Conservation (phyloP, 2,797 vertebrate species). For the Enteromius mattozi region DNA sequence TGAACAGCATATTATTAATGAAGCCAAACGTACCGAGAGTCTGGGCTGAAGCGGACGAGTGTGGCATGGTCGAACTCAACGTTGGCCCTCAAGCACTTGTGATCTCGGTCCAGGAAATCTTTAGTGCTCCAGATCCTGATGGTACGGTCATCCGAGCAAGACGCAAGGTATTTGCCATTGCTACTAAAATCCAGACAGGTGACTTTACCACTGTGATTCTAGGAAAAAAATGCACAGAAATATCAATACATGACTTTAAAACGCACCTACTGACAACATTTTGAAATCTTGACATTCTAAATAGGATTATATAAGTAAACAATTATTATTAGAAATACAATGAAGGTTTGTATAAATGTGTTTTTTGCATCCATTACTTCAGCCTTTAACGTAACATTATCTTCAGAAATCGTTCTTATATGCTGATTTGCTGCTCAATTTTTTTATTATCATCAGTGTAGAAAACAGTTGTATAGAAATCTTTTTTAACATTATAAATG, state of each 20-base stretch:
- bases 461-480: neutral
- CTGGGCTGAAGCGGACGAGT: constrained; percentile 90
- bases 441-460: neutral
- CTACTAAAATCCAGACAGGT: constrained; percentile 94
- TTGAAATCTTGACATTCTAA: neutral
- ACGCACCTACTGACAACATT: neutral
- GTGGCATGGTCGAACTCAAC: constrained; percentile 90
- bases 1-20: neutral
- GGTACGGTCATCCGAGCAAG: constrained; percentile 91
- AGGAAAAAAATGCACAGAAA: neutral
- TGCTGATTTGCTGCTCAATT: neutral
- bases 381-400: neutral
- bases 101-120: constrained; percentile 88
- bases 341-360: neutral
- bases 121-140: constrained; percentile 95
- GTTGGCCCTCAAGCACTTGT: constrained; percentile 89
- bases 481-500: neutral
- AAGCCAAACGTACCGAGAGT: constrained; percentile 82
- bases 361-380: neutral
- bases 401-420: neutral
- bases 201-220: constrained; percentile 89
- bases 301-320: neutral
- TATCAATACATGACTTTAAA: neutral
- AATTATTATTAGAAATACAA: neutral
- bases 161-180: constrained; percentile 92